Base-by-base conservation (phyloP, 2,888 invertebrate species). In the Metacarcinus magister region DNA sequence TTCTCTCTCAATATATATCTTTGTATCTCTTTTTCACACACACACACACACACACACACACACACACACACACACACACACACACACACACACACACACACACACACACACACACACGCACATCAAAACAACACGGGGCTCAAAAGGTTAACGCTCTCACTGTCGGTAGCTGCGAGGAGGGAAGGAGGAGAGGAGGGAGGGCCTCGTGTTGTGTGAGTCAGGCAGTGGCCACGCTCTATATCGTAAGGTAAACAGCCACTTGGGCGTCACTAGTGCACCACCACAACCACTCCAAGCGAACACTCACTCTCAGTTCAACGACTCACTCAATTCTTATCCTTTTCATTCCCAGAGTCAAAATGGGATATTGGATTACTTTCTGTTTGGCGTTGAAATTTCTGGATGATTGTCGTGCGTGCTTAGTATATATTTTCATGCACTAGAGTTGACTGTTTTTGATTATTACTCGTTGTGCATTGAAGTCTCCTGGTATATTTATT, bases 141-240 rank as follows among this genome's bases (percentile, higher is more conserved):
- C 28, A 16, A 43, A 67, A 67, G 82, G 82, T 82, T 82, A 93
- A 67, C 46, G 46, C 92, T 92, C 48, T 92, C 46, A 92, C 92
- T 54, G 46, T 92, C 92, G 92, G 28, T n/a, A 48, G 48, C 48
- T 28, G 1, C 5, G 19, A 43, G 46, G 44, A 92, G 46, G 60
- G 94, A 28, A 46, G 44, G 94, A 82, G 82, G 28, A 82, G 44
- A 54, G 60, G 67, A 54, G 60, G 4, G 60, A 48, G 54, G 28
- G 32, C 28, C 28, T 19, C 13, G 46, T 48, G 46, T 44, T 92
- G 48, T 93, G 60, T 93, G 48, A 46, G 60, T 93, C 82, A 82
- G 82, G 32, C 82, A 28, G 28, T 32, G 82, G 82, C 82, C 82
- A 82, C 82, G 82, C 82, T 82, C 82, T 82, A 82, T 82, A 82